phyloP scores from a whole-genome alignment of 1,140 invertebrate species.

The Ceratina australensis region DNA sequence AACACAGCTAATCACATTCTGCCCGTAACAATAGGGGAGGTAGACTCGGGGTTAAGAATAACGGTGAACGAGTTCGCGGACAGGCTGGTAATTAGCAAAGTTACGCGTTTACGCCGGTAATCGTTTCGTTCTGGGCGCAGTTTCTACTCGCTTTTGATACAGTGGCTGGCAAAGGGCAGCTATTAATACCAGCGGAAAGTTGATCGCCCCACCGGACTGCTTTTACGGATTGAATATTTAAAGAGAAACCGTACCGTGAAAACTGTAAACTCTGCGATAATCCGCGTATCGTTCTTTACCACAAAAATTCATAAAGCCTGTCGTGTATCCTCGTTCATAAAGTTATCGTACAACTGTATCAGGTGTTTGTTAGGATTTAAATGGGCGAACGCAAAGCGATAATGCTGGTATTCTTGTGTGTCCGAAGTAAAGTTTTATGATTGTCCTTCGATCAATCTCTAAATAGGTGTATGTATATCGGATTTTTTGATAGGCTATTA shows the following conservation, averaged over 20 bases:
- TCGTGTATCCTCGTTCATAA: too few species aligned
- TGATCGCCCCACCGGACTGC: neutral
- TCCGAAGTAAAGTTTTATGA: too few species aligned
- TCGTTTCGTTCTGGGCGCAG: neutral
- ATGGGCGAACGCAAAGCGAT: too few species aligned
- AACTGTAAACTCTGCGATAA: neutral
- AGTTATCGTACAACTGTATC: too few species aligned
- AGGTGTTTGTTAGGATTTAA: too few species aligned
- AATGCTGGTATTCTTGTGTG: too few species aligned
- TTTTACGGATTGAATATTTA: conserved; percentile 21
- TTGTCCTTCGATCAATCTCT: too few species aligned
- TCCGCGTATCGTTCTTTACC: neutral
- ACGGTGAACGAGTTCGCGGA: conserved; percentile 9
- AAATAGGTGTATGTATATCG: too few species aligned
- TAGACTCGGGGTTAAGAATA: neutral
- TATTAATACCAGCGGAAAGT: conserved; percentile 27
- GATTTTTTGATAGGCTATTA: too few species aligned
- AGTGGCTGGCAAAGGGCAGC: conserved; percentile 12
- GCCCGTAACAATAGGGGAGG: too few species aligned
- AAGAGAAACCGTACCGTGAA: neutral
- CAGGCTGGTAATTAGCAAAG: conserved; percentile 55
- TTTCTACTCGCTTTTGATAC: conserved; percentile 24
- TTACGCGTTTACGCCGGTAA: conserved; percentile 21
- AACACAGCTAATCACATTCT: too few species aligned
- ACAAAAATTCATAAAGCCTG: too few species aligned